Conservation (phyloP, 2,888 invertebrate genomes). For the Halocaridina rubra region DNA sequence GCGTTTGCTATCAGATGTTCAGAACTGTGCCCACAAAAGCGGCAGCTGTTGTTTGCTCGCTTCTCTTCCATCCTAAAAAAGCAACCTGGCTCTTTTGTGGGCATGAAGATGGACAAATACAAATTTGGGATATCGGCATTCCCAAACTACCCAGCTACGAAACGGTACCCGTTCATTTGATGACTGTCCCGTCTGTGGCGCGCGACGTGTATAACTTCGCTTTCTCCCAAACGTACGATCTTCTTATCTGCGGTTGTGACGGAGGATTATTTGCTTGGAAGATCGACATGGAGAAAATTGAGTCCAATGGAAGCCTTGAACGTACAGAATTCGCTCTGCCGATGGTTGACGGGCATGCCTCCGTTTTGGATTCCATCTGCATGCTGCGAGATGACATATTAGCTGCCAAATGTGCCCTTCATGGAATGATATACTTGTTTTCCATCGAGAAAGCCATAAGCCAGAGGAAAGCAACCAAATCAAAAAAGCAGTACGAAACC, state of each 20-base stretch:
- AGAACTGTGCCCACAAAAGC: slow-evolving; percentile 61
- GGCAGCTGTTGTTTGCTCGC: slow-evolving; percentile 66
- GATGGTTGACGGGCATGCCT: slow-evolving; percentile 43
- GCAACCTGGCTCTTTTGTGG: slow-evolving; percentile 68
- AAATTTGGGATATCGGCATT: slow-evolving; percentile 64
- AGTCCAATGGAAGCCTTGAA: slow-evolving; percentile 36
- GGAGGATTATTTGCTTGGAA: slow-evolving; percentile 63
- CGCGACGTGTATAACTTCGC: slow-evolving; percentile 63
- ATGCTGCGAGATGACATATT: slow-evolving; percentile 57
- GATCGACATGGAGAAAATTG: slow-evolving; percentile 56
- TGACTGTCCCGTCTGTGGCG: slow-evolving; percentile 44
- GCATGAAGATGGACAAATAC: slow-evolving; percentile 65
- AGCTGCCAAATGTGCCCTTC: slow-evolving; percentile 64
- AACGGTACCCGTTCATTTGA: slow-evolving; percentile 33
- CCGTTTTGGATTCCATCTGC: slow-evolving; percentile 61
- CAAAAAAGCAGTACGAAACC: neutral
- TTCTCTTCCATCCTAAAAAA: slow-evolving; percentile 67
- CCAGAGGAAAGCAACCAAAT: neutral
- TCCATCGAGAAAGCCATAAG: slow-evolving; percentile 28
- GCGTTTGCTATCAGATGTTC: slow-evolving; percentile 63
- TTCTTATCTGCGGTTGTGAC: slow-evolving; percentile 64
- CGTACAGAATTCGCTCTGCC: slow-evolving; percentile 34
- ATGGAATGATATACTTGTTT: slow-evolving; percentile 63
- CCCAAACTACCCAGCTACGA: slow-evolving; percentile 61
- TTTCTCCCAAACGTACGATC: slow-evolving; percentile 52